Base-by-base conservation (phyloP, 2,113 vertebrate species). In the Anser cygnoides region DNA sequence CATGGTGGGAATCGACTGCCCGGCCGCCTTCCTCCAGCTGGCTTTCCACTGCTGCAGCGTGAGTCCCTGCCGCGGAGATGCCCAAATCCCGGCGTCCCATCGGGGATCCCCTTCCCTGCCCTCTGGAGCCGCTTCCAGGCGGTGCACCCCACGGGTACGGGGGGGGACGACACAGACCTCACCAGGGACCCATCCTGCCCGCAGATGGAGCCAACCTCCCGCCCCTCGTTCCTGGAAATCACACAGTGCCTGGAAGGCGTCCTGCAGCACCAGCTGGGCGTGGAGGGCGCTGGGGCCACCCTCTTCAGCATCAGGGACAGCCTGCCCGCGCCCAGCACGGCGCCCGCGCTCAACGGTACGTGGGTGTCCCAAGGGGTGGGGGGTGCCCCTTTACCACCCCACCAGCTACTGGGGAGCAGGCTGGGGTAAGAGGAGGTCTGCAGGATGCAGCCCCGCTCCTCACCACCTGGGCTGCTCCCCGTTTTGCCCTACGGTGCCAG, bases 21-120 rank as follows among this genome's bases (percentile, higher is more conserved):
- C 99, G 0, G 78, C 95, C 0, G 95, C 97, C 5, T 99, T 99
- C 96, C 98, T 99, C 73, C 98, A 98, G 87, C 97, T 99, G 20
- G 98, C 99, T 70, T 98, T 99, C 90, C 98, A 98, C 94, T 99
- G 99, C 98, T 99, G 99, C 97, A 98, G 97, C 41, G 99, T 99
- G 96, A 98, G 99, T 76, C 26, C 37, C 26, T 39, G 62, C 25
- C 15, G 8, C 11, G 17, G 50, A 5, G 62, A 20, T 65, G 26
- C 62, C 37, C 62, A 41, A 17, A 41, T 41, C 18, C 62, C 37
- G 3, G 25, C 25, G 5, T 41, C 62, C 62, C 37, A 41, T 39
- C 26, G 14, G 52, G 25, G 52, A 55, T 8, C 8, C 52, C 26
- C 52, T 55, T 39, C 37, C 37, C 17, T 63, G 26, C 25, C 62